phyloP scores from a whole-genome alignment of 2,797 vertebrate genomes.

The Xiphorhynchus erythropygius region DNA sequence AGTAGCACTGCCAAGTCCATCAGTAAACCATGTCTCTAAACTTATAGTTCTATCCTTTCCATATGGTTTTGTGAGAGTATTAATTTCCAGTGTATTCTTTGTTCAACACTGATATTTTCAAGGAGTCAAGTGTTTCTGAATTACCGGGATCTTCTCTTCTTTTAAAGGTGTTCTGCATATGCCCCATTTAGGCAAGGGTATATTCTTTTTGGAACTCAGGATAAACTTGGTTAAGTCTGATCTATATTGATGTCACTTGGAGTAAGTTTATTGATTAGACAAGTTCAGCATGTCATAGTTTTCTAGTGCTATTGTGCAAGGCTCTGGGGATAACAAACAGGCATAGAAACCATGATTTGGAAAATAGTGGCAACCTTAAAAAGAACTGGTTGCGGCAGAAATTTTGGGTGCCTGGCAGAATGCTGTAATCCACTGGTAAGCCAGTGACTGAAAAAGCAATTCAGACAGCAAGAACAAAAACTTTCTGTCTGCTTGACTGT shows the following conservation, averaged over 20 bases:
- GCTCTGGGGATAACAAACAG: neutral
- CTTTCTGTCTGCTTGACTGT: neutral
- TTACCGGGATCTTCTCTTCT: neutral
- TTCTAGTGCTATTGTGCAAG: neutral
- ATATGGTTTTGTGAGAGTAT: neutral
- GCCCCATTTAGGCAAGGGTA: neutral
- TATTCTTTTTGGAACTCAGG: neutral
- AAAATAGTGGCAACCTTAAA: neutral
- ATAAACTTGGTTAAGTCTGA: neutral
- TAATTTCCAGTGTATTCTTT: neutral
- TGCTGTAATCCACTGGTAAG: neutral
- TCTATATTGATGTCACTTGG: neutral
- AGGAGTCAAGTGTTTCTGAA: neutral
- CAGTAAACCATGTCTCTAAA: neutral
- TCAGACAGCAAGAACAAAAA: neutral
- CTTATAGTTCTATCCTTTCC: neutral
- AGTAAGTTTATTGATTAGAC: neutral
- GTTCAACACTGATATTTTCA: neutral
- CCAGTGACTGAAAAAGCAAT: neutral
- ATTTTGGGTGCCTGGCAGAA: neutral
- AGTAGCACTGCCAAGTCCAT: neutral
- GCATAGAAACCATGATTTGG: neutral
- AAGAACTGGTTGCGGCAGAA: neutral
- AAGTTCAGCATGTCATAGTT: neutral
- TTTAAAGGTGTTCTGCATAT: neutral